These are phyloP conservation scores for Watsonalla cultraria DNA, from an alignment of 2,888 invertebrate genomes.

Conservation along the genomic window DNA sequence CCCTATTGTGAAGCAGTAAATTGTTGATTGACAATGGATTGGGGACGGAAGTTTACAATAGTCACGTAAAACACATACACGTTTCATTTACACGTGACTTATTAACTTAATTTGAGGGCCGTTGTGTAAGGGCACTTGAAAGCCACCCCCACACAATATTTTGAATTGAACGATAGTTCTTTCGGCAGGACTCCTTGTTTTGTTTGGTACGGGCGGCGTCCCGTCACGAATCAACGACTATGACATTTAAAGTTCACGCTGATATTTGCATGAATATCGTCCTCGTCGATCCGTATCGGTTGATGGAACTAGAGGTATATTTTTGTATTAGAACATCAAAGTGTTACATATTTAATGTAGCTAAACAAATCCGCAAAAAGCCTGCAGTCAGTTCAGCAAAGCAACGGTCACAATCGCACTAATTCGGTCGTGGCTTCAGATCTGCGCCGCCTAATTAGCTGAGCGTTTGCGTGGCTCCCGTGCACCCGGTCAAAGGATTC, in stretches of 20 bases:
- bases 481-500: constrained; percentile 72
- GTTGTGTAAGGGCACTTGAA: constrained; percentile 4
- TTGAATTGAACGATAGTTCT: not conserved
- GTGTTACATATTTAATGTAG: constrained; percentile 4
- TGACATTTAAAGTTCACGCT: constrained; percentile 74
- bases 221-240: constrained; percentile 38
- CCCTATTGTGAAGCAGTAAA: constrained; percentile 48
- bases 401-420: constrained; percentile 58
- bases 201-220: constrained; percentile 5
- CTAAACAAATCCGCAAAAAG: constrained; percentile 25
- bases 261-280: constrained; percentile 54
- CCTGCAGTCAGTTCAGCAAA: constrained; percentile 45
- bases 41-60: constrained; percentile 60
- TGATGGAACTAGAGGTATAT: constrained; percentile 11
- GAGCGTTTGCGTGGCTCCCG: constrained; percentile 54
- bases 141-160: not conserved
- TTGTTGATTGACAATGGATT: constrained; percentile 53
- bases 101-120: constrained; percentile 36
- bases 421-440: constrained; percentile 69
- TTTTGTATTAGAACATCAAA: constrained; percentile 8
- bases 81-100: constrained; percentile 59
- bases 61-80: constrained; percentile 52
- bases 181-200: constrained; percentile 1
- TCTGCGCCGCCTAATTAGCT: constrained; percentile 71
- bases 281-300: constrained; percentile 33